phyloP scores from a whole-genome alignment of 1,140 invertebrate genomes.

The Augochlora pura region DNA sequence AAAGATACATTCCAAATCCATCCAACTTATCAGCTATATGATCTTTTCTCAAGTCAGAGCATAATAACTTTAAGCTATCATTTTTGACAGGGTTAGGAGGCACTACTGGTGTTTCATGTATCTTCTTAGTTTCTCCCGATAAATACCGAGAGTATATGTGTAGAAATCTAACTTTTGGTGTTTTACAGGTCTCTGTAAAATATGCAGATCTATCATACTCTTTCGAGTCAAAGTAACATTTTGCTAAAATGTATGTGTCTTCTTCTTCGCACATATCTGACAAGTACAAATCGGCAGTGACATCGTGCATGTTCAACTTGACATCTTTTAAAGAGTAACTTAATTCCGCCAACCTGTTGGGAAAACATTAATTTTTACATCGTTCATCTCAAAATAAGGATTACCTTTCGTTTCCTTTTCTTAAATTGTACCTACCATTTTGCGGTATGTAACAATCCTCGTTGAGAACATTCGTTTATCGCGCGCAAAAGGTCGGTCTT shows the following conservation, averaged over 20 bases:
- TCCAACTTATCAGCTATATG: constrained; percentile 86
- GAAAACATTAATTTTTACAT: neutral
- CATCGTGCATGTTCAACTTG: constrained; percentile 79
- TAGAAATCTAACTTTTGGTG: constrained; percentile 87
- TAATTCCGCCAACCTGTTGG: constrained; percentile 88
- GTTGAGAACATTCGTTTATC: constrained; percentile 85
- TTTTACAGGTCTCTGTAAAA: constrained; percentile 87
- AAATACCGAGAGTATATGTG: constrained; percentile 93
- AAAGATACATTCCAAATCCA: constrained; percentile 94
- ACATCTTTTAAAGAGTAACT: constrained; percentile 88
- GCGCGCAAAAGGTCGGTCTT: constrained; percentile 85
- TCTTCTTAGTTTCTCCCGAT: constrained; percentile 92
- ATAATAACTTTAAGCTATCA: constrained; percentile 81
- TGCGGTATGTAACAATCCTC: constrained; percentile 86
- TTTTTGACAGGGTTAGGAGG: constrained; percentile 84
- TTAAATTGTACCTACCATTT: constrained; percentile 84
- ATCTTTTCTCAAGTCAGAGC: constrained; percentile 82
- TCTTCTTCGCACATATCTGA: constrained; percentile 81
- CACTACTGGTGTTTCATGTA: constrained; percentile 91
- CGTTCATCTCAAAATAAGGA: neutral
- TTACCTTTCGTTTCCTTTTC: neutral
- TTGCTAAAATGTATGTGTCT: constrained; percentile 89
- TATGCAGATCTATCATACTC: constrained; percentile 95
- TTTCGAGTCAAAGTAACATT: constrained; percentile 94
- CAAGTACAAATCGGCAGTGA: constrained; percentile 72